phyloP scores from a whole-genome alignment of 2,797 vertebrate species.

The Melopsittacus undulatus region DNA sequence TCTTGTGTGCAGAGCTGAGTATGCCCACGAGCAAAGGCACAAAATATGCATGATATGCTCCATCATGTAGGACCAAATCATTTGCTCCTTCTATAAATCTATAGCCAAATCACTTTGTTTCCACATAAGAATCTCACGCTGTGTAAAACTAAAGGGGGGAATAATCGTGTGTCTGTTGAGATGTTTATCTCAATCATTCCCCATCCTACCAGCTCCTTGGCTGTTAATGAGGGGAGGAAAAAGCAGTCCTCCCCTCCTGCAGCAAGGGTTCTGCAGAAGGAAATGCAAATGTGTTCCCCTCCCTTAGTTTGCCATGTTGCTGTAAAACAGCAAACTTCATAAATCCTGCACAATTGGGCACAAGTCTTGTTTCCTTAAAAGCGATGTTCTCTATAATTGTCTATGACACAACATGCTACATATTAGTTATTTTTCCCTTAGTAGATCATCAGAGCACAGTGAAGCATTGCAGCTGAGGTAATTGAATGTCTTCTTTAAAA shows the following conservation, averaged over 20 bases:
- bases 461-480: constrained; percentile 47
- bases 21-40: constrained; percentile 58
- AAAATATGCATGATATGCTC: constrained; percentile 66
- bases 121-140: constrained; percentile 53
- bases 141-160: constrained; percentile 55
- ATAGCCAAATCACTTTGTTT: constrained; percentile 67
- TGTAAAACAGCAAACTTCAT: constrained; percentile 60
- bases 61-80: constrained; percentile 67
- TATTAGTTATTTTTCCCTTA: constrained; percentile 65
- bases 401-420: constrained; percentile 61
- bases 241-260: not conserved
- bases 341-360: constrained; percentile 64
- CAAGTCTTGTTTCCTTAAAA: constrained; percentile 68
- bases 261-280: constrained; percentile 18
- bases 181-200: constrained; percentile 44
- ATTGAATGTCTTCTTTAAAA: constrained; percentile 67
- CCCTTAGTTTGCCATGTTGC: constrained; percentile 46
- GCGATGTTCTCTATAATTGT: constrained; percentile 70
- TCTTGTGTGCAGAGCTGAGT: constrained; percentile 45
- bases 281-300: constrained; percentile 42
- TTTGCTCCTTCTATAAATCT: constrained; percentile 64
- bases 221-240: constrained; percentile 51
- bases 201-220: constrained; percentile 2
- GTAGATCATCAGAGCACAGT: constrained; percentile 65
- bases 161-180: constrained; percentile 50